A percentile compares a stretch with the other conserved stretches of the same genome.
Evolutionary conservation across 2,888 invertebrate species (phyloP).

Genomic region (Abrostola triplasia): DNA sequence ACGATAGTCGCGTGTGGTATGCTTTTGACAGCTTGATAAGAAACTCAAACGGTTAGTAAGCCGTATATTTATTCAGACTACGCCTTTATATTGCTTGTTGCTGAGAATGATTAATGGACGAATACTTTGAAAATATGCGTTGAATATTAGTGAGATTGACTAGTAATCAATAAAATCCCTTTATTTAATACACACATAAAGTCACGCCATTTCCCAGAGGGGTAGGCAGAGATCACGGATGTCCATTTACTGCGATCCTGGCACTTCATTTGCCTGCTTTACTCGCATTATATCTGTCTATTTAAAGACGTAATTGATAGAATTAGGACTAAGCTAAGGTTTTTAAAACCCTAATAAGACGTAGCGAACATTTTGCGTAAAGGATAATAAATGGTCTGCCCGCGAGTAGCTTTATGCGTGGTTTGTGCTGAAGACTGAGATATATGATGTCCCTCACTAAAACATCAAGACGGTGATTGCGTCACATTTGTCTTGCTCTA

Average conservation of each 20-base stretch:
- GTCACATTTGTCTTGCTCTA: slow-evolving; percentile 47
- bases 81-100: slow-evolving; percentile 24
- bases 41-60: slow-evolving; percentile 38
- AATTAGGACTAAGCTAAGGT: slow-evolving; percentile 7
- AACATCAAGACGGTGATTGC: slow-evolving; percentile 47
- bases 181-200: too few relatives aligned
- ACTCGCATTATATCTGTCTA: too few relatives aligned
- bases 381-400: slow-evolving; percentile 48
- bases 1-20: slow-evolving; percentile 44
- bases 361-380: slow-evolving; percentile 30
- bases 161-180: not conserved
- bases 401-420: slow-evolving; percentile 43
- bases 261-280: too few relatives aligned
- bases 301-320: slow-evolving; percentile 7
- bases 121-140: slow-evolving; percentile 8
- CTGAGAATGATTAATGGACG: slow-evolving; percentile 30
- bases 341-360: slow-evolving; percentile 40
- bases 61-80: slow-evolving; percentile 38
- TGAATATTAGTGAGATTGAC: slow-evolving; percentile 10
- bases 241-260: too few relatives aligned
- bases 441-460: slow-evolving; percentile 47
- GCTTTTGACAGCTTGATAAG: slow-evolving; percentile 47
- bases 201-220: too few relatives aligned
- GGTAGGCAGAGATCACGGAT: too few relatives aligned
- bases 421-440: slow-evolving; percentile 50